Conservation (phyloP, 64 coral and sea anemone species). For the Dendrophyllia cribrosa region DNA sequence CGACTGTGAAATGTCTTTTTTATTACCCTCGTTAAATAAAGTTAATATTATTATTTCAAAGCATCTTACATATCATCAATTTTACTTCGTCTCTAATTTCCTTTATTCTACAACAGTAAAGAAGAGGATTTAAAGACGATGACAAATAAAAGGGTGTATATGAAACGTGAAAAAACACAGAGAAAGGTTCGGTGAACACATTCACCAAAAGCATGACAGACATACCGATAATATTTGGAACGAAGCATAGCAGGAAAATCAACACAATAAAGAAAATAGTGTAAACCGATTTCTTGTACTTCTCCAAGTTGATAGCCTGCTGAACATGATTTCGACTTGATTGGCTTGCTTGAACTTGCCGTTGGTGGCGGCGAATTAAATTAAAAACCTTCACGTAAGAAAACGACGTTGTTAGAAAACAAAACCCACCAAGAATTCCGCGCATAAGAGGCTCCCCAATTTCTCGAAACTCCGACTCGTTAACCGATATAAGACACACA, state of each 20-base stretch:
- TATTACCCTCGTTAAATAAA: too few relatives aligned
- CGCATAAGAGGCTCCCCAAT: background rate
- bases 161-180: background rate
- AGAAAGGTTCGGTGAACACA: background rate
- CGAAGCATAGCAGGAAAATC: background rate
- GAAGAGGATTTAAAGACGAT: background rate
- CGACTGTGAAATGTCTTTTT: too few relatives aligned
- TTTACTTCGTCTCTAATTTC: background rate
- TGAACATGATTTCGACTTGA: background rate
- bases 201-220: too few relatives aligned
- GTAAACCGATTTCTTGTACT: constrained; percentile 11
- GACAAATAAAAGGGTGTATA: background rate
- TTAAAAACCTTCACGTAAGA: constrained; percentile 5
- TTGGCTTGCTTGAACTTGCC: background rate
- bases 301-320: background rate
- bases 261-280: background rate
- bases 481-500: background rate
- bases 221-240: background rate
- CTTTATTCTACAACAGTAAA: background rate
- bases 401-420: background rate
- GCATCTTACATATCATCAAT: background rate
- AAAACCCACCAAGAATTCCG: background rate
- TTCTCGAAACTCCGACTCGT: background rate
- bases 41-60: too few relatives aligned
- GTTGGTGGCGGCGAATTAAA: background rate